These are phyloP conservation scores for Sebastiscus tertius DNA, from an alignment of 2,797 vertebrate genomes.

Conservation along the genomic window DNA sequence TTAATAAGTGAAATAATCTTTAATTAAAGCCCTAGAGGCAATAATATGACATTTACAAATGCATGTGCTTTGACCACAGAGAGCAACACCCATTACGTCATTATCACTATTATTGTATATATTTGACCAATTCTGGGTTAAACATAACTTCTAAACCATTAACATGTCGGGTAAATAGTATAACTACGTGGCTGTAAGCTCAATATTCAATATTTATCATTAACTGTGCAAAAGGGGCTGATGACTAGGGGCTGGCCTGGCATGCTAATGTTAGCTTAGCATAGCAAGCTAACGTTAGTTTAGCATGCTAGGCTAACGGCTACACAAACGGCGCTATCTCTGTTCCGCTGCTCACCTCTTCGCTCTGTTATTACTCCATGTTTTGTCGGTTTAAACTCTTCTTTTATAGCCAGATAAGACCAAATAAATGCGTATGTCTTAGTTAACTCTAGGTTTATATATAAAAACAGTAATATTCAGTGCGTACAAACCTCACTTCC, in stretches of 20 bases:
- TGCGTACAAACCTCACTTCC: conserved; percentile 39
- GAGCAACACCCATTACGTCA: neutral
- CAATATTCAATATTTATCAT: neutral
- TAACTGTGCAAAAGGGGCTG: neutral
- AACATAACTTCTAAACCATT: neutral
- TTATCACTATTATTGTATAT: neutral
- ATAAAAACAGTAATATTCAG: neutral
- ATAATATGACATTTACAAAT: neutral
- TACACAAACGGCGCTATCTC: neutral
- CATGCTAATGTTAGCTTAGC: conserved; percentile 49
- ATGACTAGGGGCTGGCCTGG: conserved; percentile 34
- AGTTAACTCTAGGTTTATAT: neutral
- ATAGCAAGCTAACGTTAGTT: conserved; percentile 57
- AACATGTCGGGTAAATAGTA: neutral
- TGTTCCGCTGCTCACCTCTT: conserved; percentile 51
- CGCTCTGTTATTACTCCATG: conserved; percentile 25
- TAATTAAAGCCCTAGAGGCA: neutral
- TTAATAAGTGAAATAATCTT: neutral
- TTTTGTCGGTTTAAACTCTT: neutral
- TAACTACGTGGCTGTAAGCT: neutral
- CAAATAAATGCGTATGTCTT: neutral
- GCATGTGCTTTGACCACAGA: conserved; percentile 19
- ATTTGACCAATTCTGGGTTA: accelerated
- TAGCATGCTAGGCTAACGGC: conserved; percentile 35
- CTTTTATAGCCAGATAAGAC: neutral